Evolutionary conservation across 2,888 invertebrate species (phyloP).

Genomic region (Noctua fimbriata): DNA sequence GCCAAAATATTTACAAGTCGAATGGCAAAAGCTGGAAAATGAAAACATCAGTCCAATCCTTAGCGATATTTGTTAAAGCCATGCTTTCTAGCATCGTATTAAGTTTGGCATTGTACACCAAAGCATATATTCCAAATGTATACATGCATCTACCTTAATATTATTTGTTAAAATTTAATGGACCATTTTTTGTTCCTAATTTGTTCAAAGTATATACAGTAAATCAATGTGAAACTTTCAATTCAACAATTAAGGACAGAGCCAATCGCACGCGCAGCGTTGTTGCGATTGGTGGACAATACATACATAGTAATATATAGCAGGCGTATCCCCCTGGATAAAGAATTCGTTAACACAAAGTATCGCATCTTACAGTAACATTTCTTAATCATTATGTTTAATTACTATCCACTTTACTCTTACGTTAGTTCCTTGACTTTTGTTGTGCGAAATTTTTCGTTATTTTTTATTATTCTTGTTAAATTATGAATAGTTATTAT

Average conservation of each 20-base stretch:
- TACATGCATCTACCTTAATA: slow-evolving; percentile 83
- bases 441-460: slow-evolving; percentile 89
- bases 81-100: slow-evolving; percentile 81
- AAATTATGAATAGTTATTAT: slow-evolving; percentile 78
- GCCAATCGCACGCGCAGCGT: slow-evolving; percentile 54
- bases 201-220: slow-evolving; percentile 85
- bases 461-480: slow-evolving; percentile 73
- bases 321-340: slow-evolving; percentile 63
- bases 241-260: slow-evolving; percentile 66
- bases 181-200: slow-evolving; percentile 88
- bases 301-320: slow-evolving; percentile 63
- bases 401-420: slow-evolving; percentile 81
- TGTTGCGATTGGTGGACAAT: slow-evolving; percentile 67
- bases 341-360: slow-evolving; percentile 56
- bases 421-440: slow-evolving; percentile 87
- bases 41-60: slow-evolving; percentile 82
- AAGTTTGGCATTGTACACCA: slow-evolving; percentile 85
- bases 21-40: slow-evolving; percentile 78
- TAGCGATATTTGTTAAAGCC: slow-evolving; percentile 83
- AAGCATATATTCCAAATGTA: slow-evolving; percentile 81
- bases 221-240: slow-evolving; percentile 73
- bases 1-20: slow-evolving; percentile 87
- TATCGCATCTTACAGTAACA: slow-evolving; percentile 71
- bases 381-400: slow-evolving; percentile 77
- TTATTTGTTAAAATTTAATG: slow-evolving; percentile 87